A percentile compares a stretch with the other conserved stretches of the same genome.
Conservation (phyloP, 2,888 invertebrate species). For the Pycnomerus fuliginosus region DNA sequence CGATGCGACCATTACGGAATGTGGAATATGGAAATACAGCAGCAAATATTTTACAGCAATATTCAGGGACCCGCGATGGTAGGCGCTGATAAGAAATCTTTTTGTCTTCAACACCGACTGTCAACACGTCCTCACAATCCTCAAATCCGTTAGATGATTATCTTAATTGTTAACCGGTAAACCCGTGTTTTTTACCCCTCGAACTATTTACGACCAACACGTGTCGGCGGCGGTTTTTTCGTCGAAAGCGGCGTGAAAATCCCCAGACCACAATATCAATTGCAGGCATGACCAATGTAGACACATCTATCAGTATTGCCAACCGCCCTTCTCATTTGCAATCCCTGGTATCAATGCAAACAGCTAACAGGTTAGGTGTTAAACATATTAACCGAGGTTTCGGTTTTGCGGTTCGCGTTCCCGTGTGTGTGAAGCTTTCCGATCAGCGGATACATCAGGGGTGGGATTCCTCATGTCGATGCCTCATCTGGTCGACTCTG, state of each 20-base stretch:
- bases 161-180: slow-evolving; percentile 8
- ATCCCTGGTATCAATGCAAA: slow-evolving; percentile 35
- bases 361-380: slow-evolving; percentile 49
- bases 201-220: slow-evolving; percentile 3
- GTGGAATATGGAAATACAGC: too few species aligned
- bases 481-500: slow-evolving; percentile 34
- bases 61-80: slow-evolving; percentile 1
- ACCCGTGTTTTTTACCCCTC: background rate
- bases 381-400: slow-evolving; percentile 52
- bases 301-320: slow-evolving; percentile 47
- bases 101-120: slow-evolving; percentile 1
- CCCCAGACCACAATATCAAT: slow-evolving; percentile 43
- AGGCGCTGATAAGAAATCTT: slow-evolving; percentile 5
- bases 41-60: slow-evolving; percentile 9
- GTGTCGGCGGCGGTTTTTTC: slow-evolving; percentile 3
- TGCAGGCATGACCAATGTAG: slow-evolving; percentile 46
- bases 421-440: slow-evolving; percentile 39
- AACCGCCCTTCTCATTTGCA: slow-evolving; percentile 36
- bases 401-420: slow-evolving; percentile 46
- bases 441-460: slow-evolving; percentile 31
- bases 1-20: too few species aligned
- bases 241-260: slow-evolving; percentile 6
- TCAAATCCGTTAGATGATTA: slow-evolving; percentile 6
- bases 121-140: slow-evolving; percentile 5
- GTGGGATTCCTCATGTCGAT: slow-evolving; percentile 8